phyloP scores from a whole-genome alignment of 2,888 invertebrate genomes.

The Ctenicera cuprea region DNA sequence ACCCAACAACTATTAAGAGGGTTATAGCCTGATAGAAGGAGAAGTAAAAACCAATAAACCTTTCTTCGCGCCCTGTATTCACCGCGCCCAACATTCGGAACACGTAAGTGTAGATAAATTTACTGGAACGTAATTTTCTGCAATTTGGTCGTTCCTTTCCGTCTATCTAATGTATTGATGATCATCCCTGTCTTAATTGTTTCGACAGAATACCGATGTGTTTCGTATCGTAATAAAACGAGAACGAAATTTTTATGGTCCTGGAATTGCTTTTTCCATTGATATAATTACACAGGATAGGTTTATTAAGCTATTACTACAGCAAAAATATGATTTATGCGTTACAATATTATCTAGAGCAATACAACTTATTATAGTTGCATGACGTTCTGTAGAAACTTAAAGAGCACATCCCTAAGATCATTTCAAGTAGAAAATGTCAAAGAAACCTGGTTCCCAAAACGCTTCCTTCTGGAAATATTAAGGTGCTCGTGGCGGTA shows the following conservation, averaged over 20 bases:
- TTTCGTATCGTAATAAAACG: background rate
- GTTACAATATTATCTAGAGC: no score
- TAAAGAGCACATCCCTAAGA: no score
- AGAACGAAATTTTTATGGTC: background rate
- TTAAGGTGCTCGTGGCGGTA: no score
- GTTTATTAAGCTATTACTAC: no score
- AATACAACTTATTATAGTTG: no score
- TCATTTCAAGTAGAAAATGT: no score
- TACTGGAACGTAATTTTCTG: slow-evolving; percentile 33
- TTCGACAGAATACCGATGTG: slow-evolving; percentile 16
- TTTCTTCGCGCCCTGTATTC: slow-evolving; percentile 25
- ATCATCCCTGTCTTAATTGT: slow-evolving; percentile 23
- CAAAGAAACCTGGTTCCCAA: no score
- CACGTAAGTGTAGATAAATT: slow-evolving; percentile 33
- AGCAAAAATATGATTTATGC: no score
- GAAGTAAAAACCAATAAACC: slow-evolving; percentile 36
- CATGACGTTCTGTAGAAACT: no score
- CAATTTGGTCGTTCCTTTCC: slow-evolving; percentile 17
- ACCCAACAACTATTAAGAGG: slow-evolving; percentile 27
- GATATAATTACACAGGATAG: no score
- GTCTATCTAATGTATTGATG: slow-evolving; percentile 13
- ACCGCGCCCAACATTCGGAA: slow-evolving; percentile 21
- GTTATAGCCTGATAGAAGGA: slow-evolving; percentile 29
- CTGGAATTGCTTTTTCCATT: background rate
- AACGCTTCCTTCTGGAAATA: no score